Conservation (phyloP, 2,113 vertebrate species). For the Nothoprocta pentlandii region DNA sequence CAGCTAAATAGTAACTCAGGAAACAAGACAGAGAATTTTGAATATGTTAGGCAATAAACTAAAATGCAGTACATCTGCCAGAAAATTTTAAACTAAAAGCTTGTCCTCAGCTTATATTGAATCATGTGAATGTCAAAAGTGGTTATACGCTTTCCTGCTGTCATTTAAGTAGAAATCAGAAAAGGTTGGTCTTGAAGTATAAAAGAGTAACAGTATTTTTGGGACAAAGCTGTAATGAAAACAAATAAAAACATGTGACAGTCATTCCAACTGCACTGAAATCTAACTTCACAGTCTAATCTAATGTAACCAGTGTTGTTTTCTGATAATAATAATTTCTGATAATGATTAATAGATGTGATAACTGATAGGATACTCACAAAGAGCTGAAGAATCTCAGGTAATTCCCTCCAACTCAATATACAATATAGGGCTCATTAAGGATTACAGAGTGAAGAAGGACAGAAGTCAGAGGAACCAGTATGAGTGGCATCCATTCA, state of each 20-base stretch:
- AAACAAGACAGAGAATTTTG: slow-evolving; percentile 8
- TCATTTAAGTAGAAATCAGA: not conserved
- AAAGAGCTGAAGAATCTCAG: not conserved
- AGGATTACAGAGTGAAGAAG: not conserved
- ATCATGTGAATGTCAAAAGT: not conserved
- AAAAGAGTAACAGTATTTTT: not conserved
- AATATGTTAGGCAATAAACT: not conserved
- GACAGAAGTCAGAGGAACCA: not conserved
- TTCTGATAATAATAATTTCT: not conserved
- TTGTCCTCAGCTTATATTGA: not conserved
- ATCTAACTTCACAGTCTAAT: not conserved
- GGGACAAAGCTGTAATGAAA: not conserved
- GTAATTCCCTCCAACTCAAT: not conserved
- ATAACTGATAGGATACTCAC: not conserved
- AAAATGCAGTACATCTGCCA: not conserved
- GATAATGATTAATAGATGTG: not conserved
- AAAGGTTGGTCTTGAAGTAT: not conserved
- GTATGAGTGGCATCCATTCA: not conserved
- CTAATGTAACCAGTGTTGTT: not conserved
- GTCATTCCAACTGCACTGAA: not conserved
- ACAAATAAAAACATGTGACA: not conserved
- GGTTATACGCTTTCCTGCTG: not conserved
- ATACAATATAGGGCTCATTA: not conserved
- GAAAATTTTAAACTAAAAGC: slow-evolving; percentile 19
- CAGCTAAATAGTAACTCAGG: not conserved